Percentiles rank a stretch among this genome's conserved stretches.
These are phyloP conservation scores for Euphysa ruthae DNA, from an alignment of 30 jellyfish, hydroid and myxozoan genomes.

Conservation along the genomic window DNA sequence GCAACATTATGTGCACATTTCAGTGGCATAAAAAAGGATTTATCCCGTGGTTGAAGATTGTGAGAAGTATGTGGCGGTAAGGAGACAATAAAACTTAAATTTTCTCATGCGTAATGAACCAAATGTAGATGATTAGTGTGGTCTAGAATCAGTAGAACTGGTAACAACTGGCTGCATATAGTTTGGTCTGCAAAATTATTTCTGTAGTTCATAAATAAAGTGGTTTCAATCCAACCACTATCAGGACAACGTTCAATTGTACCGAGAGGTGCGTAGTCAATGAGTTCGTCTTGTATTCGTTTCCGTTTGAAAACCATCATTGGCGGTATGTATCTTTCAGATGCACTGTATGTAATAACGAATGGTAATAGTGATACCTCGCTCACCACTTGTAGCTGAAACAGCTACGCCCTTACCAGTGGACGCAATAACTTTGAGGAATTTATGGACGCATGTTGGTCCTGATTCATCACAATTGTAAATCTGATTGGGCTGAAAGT, in stretches of 20 bases:
- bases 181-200: slow-evolving; percentile 15
- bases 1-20: no score
- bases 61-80: slow-evolving; percentile 58
- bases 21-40: slow-evolving; percentile 28
- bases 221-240: slow-evolving; percentile 45
- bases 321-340: slow-evolving; percentile 49
- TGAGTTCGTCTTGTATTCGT: slow-evolving; percentile 36
- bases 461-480: no score
- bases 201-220: slow-evolving; percentile 1
- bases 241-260: slow-evolving; percentile 42
- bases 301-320: slow-evolving; percentile 36
- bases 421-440: no score
- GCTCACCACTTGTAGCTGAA: no score
- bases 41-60: slow-evolving; percentile 53
- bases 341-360: no score
- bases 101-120: slow-evolving; percentile 33
- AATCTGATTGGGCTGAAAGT: no score
- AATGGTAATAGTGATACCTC: no score
- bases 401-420: no score
- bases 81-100: slow-evolving; percentile 29
- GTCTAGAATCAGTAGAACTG: slow-evolving; percentile 42
- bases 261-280: slow-evolving; percentile 49
- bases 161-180: background rate
- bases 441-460: no score
- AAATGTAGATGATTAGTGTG: slow-evolving; percentile 31